These are phyloP conservation scores for Ficedula albicollis DNA, from an alignment of 2,797 vertebrate genomes.

Conservation along the genomic window DNA sequence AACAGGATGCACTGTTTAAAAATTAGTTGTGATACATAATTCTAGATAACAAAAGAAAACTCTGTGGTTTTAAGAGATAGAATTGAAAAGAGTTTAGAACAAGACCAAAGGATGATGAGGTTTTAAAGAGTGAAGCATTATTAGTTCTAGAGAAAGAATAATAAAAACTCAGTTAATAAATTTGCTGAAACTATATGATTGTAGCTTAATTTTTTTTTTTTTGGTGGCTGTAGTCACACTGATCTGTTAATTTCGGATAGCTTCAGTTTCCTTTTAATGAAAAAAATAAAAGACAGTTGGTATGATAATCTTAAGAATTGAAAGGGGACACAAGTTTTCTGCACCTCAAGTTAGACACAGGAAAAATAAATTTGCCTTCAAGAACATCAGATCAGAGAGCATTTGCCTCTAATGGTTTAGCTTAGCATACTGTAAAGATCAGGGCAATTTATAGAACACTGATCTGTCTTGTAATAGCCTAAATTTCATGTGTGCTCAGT, in stretches of 20 bases:
- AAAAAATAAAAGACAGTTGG: neutral
- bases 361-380: neutral
- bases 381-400: neutral
- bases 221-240: neutral
- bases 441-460: neutral
- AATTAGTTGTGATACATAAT: neutral
- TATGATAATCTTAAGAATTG: neutral
- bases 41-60: neutral
- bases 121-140: neutral
- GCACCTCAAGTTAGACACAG: neutral
- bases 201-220: neutral
- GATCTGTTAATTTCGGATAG: neutral
- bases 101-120: neutral
- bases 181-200: neutral
- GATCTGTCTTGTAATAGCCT: neutral
- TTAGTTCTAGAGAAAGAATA: neutral
- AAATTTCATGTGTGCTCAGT: neutral
- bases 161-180: neutral
- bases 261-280: neutral
- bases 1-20: neutral
- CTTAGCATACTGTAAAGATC: neutral
- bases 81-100: neutral
- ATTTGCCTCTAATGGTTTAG: neutral
- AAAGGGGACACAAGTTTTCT: neutral
- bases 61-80: neutral